phyloP scores from a whole-genome alignment of 2,797 vertebrate species.

The Tragopan temminckii region DNA sequence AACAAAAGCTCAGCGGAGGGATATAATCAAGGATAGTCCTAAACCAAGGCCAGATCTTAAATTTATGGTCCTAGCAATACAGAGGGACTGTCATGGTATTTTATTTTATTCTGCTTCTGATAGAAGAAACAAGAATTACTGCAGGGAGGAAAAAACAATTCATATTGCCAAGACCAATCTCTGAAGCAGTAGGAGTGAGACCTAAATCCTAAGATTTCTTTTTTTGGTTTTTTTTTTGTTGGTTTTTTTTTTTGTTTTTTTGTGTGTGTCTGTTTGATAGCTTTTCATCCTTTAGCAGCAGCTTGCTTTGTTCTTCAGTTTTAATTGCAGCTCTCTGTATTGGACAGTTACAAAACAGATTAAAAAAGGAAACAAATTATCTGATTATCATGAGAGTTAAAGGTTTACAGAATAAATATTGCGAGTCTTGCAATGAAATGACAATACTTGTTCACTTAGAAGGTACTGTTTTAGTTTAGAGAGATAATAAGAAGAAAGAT shows the following conservation, averaged over 20 bases:
- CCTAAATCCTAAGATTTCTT: not conserved
- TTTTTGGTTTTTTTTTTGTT: not conserved
- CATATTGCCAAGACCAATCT: not conserved
- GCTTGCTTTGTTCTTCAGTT: not conserved
- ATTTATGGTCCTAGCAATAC: not conserved
- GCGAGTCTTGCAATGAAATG: not conserved
- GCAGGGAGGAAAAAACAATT: not conserved
- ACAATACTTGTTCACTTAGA: not conserved
- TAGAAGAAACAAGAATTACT: slow-evolving; percentile 5
- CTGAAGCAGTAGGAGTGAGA: not conserved
- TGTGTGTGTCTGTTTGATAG: not conserved
- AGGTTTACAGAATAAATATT: not conserved
- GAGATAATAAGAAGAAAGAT: not conserved
- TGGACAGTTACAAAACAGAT: not conserved
- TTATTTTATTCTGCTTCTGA: slow-evolving; percentile 9
- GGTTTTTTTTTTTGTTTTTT: not conserved
- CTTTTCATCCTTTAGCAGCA: not conserved
- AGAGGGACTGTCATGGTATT: not conserved
- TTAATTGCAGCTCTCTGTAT: not conserved
- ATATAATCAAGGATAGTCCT: not conserved
- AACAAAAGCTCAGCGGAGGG: not conserved
- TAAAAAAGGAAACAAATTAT: not conserved
- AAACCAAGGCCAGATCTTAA: not conserved
- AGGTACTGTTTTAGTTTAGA: not conserved
- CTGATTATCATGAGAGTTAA: not conserved